Conservation (phyloP, 2,888 invertebrate species). For the Erannis defoliaria region DNA sequence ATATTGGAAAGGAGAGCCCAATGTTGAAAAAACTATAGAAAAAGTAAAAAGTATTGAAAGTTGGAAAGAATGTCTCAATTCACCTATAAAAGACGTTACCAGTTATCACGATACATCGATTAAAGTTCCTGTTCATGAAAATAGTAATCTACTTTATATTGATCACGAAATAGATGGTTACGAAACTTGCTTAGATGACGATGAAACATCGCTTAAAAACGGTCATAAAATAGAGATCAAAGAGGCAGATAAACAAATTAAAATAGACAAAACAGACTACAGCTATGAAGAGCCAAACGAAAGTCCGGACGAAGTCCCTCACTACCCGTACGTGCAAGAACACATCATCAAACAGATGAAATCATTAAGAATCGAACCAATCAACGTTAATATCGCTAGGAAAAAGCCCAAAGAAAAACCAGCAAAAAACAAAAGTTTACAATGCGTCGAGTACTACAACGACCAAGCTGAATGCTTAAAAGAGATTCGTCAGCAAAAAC, state of each 20-base stretch:
- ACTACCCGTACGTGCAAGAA: conserved; percentile 77
- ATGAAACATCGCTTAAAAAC: conserved; percentile 77
- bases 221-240: conserved; percentile 78
- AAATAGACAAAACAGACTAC: conserved; percentile 70
- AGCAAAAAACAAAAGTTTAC: conserved; percentile 65
- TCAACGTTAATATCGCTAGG: conserved; percentile 72
- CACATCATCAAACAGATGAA: conserved; percentile 84
- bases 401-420: conserved; percentile 51
- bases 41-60: conserved; percentile 77
- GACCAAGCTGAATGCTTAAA: conserved; percentile 88
- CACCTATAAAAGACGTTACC: conserved; percentile 65
- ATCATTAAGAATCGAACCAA: conserved; percentile 78
- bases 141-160: conserved; percentile 75
- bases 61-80: conserved; percentile 77
- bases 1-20: conserved; percentile 78
- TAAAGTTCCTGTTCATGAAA: conserved; percentile 71
- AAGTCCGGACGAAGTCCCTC: conserved; percentile 63
- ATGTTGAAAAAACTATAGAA: conserved; percentile 54
- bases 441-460: conserved; percentile 88
- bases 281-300: conserved; percentile 70
- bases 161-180: conserved; percentile 86
- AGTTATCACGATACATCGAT: conserved; percentile 66
- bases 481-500: conserved; percentile 74
- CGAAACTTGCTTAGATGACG: conserved; percentile 88
- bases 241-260: conserved; percentile 75